Base-by-base conservation (phyloP, 1,140 invertebrate genomes). In the Drosophila virilis region DNA sequence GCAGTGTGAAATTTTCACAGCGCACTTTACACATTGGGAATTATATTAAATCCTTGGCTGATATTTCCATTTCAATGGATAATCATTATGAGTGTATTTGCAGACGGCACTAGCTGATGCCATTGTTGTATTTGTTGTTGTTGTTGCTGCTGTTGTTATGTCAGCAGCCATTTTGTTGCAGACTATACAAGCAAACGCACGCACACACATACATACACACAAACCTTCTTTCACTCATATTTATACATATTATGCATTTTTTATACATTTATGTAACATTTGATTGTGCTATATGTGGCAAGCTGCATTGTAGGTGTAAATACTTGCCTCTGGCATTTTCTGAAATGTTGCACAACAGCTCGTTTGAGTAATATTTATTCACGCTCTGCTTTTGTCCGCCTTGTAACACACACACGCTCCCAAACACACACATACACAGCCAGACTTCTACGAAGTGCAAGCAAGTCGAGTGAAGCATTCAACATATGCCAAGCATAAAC, bases 31-130 rank as follows among this genome's bases (percentile, higher is more conserved):
- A 74, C 69, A 80, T 78, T 77, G 79, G 66, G 74, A 90, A 83
- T 90, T 79, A 88, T 90, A 90, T 90, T 90, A 90, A 91, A 90
- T 91, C 88, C 82, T 77, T 86, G 77, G 74, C 77, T 77, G 77
- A 77, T 74, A 85, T 90, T 90, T 90, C 86, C 86, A 90, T 90
- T 86, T 90, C 88, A 90, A 90, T 90, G 86, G 86, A 90, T 90
- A 90, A 90, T 90, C 86, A 90, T 90, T 90, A 91, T 90, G 82
- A 91, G 80, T 78, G 70, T 64, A 66, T 69, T 65, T 85, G 81
- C 72, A 70, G 75, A 48, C 48, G 61, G 57, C 71, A 69, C 64
- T 73, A 28, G 22, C 38, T 74, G 57, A 40, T 45, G 72, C 59
- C 51, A 58, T 69, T 74, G 51, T 70, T 66, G 50, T 59, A 59